Conservation (phyloP, 2,888 invertebrate genomes). For the Acronicta alni region DNA sequence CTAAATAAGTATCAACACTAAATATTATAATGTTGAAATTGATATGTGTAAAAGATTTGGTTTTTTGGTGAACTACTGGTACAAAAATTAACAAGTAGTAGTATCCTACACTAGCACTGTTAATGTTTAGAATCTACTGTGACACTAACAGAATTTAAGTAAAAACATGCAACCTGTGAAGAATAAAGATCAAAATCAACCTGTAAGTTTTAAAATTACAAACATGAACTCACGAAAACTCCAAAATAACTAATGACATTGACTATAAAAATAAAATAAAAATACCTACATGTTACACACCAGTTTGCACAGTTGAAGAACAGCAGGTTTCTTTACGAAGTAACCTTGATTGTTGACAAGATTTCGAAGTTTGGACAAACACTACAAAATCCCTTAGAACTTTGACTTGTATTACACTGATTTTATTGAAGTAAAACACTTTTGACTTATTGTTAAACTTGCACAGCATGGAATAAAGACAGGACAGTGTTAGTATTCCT, state of each 20-base stretch:
- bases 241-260: slow-evolving; percentile 17
- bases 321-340: slow-evolving; percentile 54
- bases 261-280: slow-evolving; percentile 27
- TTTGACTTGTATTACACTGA: slow-evolving; percentile 26
- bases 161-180: too few species aligned
- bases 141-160: too few species aligned
- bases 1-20: too few species aligned
- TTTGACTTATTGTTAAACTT: slow-evolving; percentile 53
- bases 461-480: slow-evolving; percentile 44
- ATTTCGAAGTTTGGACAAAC: slow-evolving; percentile 56
- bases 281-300: slow-evolving; percentile 54
- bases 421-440: slow-evolving; percentile 49
- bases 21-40: too few species aligned
- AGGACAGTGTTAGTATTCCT: slow-evolving; percentile 59
- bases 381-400: slow-evolving; percentile 27
- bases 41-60: too few species aligned
- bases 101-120: too few species aligned
- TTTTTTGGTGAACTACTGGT: too few species aligned
- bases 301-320: slow-evolving; percentile 53
- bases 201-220: neutral
- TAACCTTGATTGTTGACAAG: slow-evolving; percentile 71
- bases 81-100: too few species aligned
- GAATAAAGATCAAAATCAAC: neutral
- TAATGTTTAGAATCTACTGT: too few species aligned
- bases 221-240: slow-evolving; percentile 5